Conservation (phyloP, 2,888 invertebrate species). For the Aquatica leii region DNA sequence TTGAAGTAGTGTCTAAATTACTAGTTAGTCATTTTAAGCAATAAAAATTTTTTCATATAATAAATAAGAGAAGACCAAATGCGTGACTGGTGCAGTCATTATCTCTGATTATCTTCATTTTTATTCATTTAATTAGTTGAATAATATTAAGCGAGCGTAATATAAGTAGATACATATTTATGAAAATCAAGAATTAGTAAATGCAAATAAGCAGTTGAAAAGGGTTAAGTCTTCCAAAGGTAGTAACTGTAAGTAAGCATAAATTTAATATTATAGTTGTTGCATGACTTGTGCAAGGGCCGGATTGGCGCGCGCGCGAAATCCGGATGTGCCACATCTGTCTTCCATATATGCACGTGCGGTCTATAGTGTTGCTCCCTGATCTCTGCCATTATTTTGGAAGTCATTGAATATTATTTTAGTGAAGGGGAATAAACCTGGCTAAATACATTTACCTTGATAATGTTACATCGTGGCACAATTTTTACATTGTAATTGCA, state of each 20-base stretch:
- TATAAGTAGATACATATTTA: no score
- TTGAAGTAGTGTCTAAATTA: no score
- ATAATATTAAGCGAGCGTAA: no score
- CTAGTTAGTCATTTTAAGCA: no score
- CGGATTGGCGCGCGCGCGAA: slow-evolving; percentile 37
- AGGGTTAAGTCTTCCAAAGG: slow-evolving; percentile 2
- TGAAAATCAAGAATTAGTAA: no score
- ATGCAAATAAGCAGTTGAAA: slow-evolving; percentile 17
- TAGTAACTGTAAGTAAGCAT: slow-evolving; percentile 12
- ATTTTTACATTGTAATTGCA: background rate
- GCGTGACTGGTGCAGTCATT: no score
- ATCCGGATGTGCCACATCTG: slow-evolving; percentile 45
- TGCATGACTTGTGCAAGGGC: slow-evolving; percentile 19
- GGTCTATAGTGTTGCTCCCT: slow-evolving; percentile 20
- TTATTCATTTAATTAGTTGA: no score
- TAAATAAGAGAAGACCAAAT: no score
- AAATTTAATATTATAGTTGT: slow-evolving; percentile 18
- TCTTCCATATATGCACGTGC: slow-evolving; percentile 42
- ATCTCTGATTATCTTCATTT: no score
- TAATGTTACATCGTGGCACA: slow-evolving; percentile 1
- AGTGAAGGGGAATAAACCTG: slow-evolving; percentile 10
- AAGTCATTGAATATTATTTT: slow-evolving; percentile 18
- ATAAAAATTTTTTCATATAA: no score
- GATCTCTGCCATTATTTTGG: slow-evolving; percentile 25
- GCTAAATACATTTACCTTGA: slow-evolving; percentile 8